phyloP scores from a whole-genome alignment of 2,797 vertebrate genomes.

The Sciurus carolinensis region DNA sequence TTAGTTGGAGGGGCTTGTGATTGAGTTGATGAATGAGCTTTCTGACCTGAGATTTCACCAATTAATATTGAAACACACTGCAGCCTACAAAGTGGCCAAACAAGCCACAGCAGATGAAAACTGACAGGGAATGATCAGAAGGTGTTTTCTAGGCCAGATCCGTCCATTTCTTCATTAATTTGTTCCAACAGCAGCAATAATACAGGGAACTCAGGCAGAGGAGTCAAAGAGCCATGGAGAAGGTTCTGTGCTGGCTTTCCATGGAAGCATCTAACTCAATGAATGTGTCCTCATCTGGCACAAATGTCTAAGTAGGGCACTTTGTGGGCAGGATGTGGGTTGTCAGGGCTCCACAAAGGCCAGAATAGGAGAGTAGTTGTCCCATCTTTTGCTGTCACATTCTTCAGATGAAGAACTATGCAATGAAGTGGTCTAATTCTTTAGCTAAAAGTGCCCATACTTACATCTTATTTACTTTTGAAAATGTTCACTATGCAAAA shows the following conservation, averaged over 20 bases:
- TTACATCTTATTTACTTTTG: neutral
- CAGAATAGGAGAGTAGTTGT: neutral
- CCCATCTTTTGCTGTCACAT: neutral
- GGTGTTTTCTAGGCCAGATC: slow-evolving; percentile 57
- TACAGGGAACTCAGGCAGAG: neutral
- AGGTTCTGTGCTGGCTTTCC: neutral
- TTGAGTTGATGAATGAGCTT: slow-evolving; percentile 16
- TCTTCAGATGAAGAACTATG: neutral
- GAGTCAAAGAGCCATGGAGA: neutral
- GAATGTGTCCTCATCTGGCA: neutral
- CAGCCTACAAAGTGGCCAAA: slow-evolving; percentile 34
- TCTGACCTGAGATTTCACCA: slow-evolving; percentile 30
- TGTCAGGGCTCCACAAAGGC: neutral
- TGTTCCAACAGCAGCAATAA: neutral
- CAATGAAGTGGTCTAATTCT: neutral
- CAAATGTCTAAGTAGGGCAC: neutral
- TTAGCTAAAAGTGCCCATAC: neutral
- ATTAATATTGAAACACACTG: neutral
- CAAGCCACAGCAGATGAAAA: slow-evolving; percentile 58
- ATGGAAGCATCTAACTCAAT: neutral
- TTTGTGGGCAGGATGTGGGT: neutral
- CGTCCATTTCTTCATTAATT: slow-evolving; percentile 21
- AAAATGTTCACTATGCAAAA: neutral
- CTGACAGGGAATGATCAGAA: slow-evolving; percentile 28
- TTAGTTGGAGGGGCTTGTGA: neutral